Evolutionary conservation across 2,797 vertebrate genomes (phyloP).

Genomic region (Malacoctenus gilli): DNA sequence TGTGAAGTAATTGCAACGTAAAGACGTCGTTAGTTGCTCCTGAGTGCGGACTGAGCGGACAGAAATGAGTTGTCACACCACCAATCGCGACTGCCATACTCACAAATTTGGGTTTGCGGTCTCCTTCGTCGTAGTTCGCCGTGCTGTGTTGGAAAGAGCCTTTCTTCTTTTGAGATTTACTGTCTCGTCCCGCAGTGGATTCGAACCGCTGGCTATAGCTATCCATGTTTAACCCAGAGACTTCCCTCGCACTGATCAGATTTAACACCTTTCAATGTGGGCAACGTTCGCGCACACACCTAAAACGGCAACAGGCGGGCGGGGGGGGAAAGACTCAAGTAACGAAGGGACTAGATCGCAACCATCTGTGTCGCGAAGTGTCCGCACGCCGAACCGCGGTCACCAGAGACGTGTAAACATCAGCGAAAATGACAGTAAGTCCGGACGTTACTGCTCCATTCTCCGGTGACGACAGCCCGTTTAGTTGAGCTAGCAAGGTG

Average conservation of each 20-base stretch:
- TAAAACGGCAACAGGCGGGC: too few relatives aligned
- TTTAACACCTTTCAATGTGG: too few relatives aligned
- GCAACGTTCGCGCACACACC: too few relatives aligned
- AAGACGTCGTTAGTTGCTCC: too few relatives aligned
- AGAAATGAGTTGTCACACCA: too few relatives aligned
- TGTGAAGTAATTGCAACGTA: too few relatives aligned
- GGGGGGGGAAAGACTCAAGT: too few relatives aligned
- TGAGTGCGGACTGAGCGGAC: too few relatives aligned
- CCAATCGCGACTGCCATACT: constrained; percentile 60
- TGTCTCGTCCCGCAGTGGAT: constrained; percentile 57
- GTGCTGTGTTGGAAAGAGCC: constrained; percentile 37
- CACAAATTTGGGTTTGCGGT: constrained; percentile 79
- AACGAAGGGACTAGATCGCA: too few relatives aligned
- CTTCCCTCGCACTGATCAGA: not conserved
- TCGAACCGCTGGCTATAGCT: constrained; percentile 63
- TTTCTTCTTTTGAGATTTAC: constrained; percentile 75
- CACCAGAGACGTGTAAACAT: too few relatives aligned
- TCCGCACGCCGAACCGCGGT: too few relatives aligned
- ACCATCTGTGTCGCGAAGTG: not conserved
- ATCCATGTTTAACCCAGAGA: constrained; percentile 54
- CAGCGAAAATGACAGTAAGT: not conserved
- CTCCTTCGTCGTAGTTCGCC: constrained; percentile 65
- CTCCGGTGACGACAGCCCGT: too few relatives aligned
- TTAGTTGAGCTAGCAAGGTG: constrained; percentile 37
- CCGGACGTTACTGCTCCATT: not conserved